phyloP scores from a whole-genome alignment of 2,797 vertebrate genomes.

The Microhierax caerulescens region DNA sequence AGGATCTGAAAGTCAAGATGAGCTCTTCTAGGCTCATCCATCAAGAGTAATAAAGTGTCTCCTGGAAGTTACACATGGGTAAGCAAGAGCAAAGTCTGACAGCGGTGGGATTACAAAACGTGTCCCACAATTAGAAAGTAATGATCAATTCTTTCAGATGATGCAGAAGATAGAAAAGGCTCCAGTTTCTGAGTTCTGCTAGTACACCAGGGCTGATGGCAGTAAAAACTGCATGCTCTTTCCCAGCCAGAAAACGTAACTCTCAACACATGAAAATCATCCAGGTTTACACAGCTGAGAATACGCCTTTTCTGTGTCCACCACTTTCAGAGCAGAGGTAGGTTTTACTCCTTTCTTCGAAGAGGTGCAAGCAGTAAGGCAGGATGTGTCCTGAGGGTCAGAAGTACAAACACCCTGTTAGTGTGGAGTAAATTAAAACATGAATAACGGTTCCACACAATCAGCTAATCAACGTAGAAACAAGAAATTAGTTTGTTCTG shows the following conservation, averaged over 20 bases:
- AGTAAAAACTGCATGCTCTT: background rate
- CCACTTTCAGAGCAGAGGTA: background rate
- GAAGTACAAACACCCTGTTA: background rate
- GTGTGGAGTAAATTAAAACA: constrained; percentile 10
- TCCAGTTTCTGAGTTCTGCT: background rate
- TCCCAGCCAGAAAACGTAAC: background rate
- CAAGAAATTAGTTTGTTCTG: constrained; percentile 17
- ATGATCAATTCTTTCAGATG: constrained; percentile 17
- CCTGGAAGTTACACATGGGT: constrained; percentile 40
- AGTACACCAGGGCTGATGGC: rapidly evolving
- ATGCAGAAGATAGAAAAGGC: constrained; percentile 11
- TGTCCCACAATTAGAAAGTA: constrained; percentile 58
- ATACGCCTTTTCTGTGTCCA: background rate
- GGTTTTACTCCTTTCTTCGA: background rate
- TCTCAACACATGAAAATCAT: background rate
- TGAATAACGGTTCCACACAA: background rate
- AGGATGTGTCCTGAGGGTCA: background rate
- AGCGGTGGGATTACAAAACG: background rate
- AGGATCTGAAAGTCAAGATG: constrained; percentile 45
- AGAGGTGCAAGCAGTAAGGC: background rate
- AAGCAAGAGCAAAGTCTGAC: constrained; percentile 23
- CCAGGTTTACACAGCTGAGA: background rate
- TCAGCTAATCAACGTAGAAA: background rate
- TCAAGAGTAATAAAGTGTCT: constrained; percentile 60
- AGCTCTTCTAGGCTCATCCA: constrained; percentile 52